Evolutionary conservation across 2,888 invertebrate species (phyloP), one percentile per base, ranked within the genome.

Genomic region (Aphelenchoides bicaudatus): DNA sequence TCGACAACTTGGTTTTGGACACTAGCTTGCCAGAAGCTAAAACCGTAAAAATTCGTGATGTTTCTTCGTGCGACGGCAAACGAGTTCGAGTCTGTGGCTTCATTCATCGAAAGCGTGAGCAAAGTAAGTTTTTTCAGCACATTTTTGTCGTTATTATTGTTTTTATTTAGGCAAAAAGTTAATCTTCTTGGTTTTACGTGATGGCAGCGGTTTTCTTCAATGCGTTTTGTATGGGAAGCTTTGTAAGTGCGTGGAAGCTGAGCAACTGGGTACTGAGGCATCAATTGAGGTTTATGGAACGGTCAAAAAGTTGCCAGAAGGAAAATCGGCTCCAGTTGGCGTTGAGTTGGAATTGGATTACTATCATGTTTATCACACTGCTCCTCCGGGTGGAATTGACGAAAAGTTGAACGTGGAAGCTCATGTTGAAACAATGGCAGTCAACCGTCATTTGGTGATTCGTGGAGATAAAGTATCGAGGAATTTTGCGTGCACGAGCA

Each of bases 351-450:
- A 84, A 25, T 92, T 88, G 0, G 98, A 98, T 81, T 98, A 87
- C 81, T 99, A 94, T 94, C 87, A 89, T 80, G 80, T 94, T 61
- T 85, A 98, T 59, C 91, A 91, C 0, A 80, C 87, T 37, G 88
- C 96, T 0, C 98, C 98, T 10, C 86, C 98, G 0, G 98, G 98
- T 25, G 98, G 98, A 2, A 91, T 93, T n/a, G 98, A 99, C 80
- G 87, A 88, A 62, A 88, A 96, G 72, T 86, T 99, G 58, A 99
- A 98, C 79, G 94, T 93, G 82, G 91, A 94, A 79, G 91, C 96
- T 2, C 85, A 88, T 70, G 90, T 93, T 0, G 98, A 98, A 81
- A 91, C 96, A 0, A 92, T 93, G 21, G 39, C 65, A 6, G 68
- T 71, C 55, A 65, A 68, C 83, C 84, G 98, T 65, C 98, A 98